Conservation (phyloP, 2,113 vertebrate species). For the Misgurnus mizolepis region DNA sequence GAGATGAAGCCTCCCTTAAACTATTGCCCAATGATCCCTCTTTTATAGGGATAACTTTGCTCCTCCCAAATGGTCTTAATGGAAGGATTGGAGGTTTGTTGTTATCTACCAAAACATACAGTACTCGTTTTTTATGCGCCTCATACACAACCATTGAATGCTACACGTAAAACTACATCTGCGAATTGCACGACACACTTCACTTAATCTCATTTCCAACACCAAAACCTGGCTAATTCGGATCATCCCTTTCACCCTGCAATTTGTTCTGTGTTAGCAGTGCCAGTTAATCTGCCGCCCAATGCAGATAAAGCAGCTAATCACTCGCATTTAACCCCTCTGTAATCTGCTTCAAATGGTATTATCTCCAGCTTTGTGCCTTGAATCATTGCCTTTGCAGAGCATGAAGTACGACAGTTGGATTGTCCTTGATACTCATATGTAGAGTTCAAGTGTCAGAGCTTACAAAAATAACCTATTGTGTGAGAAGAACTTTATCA, state of each 20-base stretch:
- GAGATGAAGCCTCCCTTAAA: conserved; percentile 23
- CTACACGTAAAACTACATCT: conserved; percentile 9
- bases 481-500: too few relatives aligned
- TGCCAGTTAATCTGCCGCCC: conserved; percentile 61
- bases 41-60: conserved; percentile 63
- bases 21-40: not conserved
- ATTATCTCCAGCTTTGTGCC: conserved; percentile 60
- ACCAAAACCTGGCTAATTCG: conserved; percentile 52
- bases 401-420: conserved; percentile 19
- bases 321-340: conserved; percentile 49
- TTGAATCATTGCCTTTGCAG: not conserved
- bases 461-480: not conserved
- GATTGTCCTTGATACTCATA: conserved; percentile 17
- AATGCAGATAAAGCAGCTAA: conserved; percentile 59
- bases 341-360: conserved; percentile 55
- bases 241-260: conserved; percentile 61
- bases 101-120: conserved; percentile 14
- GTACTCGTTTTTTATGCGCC: not conserved
- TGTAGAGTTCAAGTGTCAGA: conserved; percentile 6
- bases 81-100: conserved; percentile 57
- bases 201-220: conserved; percentile 32
- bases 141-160: not conserved
- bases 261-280: conserved; percentile 49
- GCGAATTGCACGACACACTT: conserved; percentile 20
- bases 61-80: conserved; percentile 59